Evolutionary conservation across 1,140 invertebrate species (phyloP).

Genomic region (Scaptomyza graminum): DNA sequence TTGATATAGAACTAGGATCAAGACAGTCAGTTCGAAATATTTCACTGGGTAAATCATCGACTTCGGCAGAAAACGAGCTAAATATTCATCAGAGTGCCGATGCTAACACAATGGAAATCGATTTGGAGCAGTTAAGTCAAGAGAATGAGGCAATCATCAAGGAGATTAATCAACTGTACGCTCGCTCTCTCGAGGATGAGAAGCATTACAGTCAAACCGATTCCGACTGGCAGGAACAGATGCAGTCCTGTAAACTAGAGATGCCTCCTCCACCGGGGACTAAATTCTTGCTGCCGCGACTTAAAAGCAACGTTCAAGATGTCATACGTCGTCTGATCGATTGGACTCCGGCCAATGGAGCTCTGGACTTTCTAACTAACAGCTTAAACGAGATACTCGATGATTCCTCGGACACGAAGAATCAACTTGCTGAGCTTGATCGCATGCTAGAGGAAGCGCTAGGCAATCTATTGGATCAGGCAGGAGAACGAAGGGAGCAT

Average conservation of each 20-base stretch:
- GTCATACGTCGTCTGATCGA: constrained; percentile 37
- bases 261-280: background rate
- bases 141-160: constrained; percentile 28
- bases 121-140: constrained; percentile 3
- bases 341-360: constrained; percentile 30
- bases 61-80: no score
- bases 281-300: background rate
- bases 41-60: no score
- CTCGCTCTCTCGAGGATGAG: constrained; percentile 16
- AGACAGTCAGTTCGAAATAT: no score
- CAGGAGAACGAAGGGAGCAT: constrained; percentile 37
- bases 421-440: constrained; percentile 40
- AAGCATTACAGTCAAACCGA: background rate
- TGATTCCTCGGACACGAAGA: constrained; percentile 14
- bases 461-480: constrained; percentile 24
- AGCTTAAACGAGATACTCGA: constrained; percentile 34
- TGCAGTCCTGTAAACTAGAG: background rate
- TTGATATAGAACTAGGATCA: no score
- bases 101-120: no score
- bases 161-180: constrained; percentile 31
- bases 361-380: constrained; percentile 43
- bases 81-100: no score
- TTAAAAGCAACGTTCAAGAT: constrained; percentile 11
- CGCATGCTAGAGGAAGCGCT: constrained; percentile 42
- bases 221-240: background rate